Evolutionary conservation across 2,888 invertebrate genomes (phyloP).

Genomic region (Nudaria mundana): DNA sequence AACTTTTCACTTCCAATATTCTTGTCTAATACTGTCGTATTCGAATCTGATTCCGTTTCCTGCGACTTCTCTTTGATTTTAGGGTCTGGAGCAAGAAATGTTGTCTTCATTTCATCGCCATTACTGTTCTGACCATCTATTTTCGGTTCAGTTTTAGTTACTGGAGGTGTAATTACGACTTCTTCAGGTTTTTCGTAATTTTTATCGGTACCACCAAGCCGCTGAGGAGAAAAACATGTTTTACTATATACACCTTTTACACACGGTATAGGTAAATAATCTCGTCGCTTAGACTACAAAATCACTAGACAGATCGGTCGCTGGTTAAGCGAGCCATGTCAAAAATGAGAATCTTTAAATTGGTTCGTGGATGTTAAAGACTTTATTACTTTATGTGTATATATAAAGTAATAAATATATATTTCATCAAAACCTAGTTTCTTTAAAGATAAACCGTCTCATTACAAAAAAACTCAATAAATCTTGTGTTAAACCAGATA

Average conservation of each 20-base stretch:
- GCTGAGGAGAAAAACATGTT: slow-evolving; percentile 19
- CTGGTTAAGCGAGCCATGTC: too few relatives aligned
- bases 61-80: slow-evolving; percentile 8
- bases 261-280: too few relatives aligned
- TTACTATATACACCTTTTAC: background rate
- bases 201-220: slow-evolving; percentile 39
- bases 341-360: too few relatives aligned
- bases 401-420: too few relatives aligned
- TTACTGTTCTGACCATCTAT: slow-evolving; percentile 4
- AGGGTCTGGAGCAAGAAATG: background rate
- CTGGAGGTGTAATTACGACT: slow-evolving; percentile 1
- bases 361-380: too few relatives aligned
- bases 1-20: slow-evolving; percentile 28
- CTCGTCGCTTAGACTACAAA: too few relatives aligned
- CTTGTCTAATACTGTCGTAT: slow-evolving; percentile 9
- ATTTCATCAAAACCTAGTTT: too few relatives aligned
- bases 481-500: too few relatives aligned
- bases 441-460: too few relatives aligned
- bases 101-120: background rate
- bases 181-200: slow-evolving; percentile 7
- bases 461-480: too few relatives aligned
- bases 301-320: too few relatives aligned
- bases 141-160: slow-evolving; percentile 5
- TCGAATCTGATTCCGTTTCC: slow-evolving; percentile 13
- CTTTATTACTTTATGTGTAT: too few relatives aligned